Evolutionary conservation across 1,140 invertebrate genomes (phyloP).

Genomic region (Chrysopa pallens): DNA sequence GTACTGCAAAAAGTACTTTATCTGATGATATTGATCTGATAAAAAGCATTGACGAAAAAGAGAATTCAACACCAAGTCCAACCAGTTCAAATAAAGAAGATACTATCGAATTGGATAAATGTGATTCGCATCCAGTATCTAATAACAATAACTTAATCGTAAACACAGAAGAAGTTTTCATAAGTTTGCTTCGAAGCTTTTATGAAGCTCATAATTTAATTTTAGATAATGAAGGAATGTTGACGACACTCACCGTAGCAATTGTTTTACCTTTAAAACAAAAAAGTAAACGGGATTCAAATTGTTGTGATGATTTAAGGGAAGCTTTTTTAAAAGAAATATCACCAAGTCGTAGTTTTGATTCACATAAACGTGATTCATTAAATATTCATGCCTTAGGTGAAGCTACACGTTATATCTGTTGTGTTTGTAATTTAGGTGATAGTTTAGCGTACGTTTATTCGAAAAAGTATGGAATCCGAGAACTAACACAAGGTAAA

Average conservation of each 20-base stretch:
- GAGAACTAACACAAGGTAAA: conserved; percentile 52
- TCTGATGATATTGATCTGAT: too few species aligned
- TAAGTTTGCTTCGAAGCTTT: conserved; percentile 62
- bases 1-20: neutral
- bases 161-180: conserved; percentile 45
- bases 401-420: conserved; percentile 39
- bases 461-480: conserved; percentile 52
- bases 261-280: conserved; percentile 45
- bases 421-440: conserved; percentile 82
- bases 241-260: conserved; percentile 73
- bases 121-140: neutral
- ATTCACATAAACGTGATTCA: neutral
- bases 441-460: conserved; percentile 82
- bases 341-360: neutral
- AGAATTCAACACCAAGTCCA: neutral
- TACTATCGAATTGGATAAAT: neutral
- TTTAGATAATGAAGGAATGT: conserved; percentile 65
- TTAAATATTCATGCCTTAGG: neutral
- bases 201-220: conserved; percentile 79
- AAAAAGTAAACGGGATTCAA: conserved; percentile 14
- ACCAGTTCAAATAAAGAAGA: neutral
- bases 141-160: neutral
- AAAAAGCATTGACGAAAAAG: neutral
- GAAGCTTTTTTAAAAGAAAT: neutral
- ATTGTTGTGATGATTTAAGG: conserved; percentile 6